A percentile compares a stretch with the other conserved stretches of the same genome.
Conservation (phyloP, 2,888 invertebrate genomes). For the Auanema sp. region DNA sequence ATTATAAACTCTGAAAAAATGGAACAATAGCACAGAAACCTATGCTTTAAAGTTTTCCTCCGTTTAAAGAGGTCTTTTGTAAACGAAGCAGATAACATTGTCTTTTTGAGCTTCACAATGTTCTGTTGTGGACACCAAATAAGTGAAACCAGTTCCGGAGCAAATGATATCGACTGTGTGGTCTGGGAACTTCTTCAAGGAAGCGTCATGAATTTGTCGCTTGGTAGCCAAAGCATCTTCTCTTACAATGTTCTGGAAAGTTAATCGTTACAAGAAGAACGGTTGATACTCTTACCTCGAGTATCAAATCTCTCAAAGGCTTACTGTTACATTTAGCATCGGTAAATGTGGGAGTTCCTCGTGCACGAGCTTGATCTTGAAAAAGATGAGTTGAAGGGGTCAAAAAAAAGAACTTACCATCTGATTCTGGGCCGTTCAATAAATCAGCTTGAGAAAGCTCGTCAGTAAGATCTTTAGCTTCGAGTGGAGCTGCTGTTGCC, state of each 20-base stretch:
- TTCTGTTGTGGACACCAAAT: conserved; percentile 44
- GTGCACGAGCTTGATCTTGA: conserved; percentile 26
- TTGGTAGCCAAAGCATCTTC: conserved; percentile 44
- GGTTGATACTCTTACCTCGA: conserved; percentile 18
- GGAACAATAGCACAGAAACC: too few species aligned
- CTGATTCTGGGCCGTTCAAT: not conserved
- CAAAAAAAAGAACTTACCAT: not conserved
- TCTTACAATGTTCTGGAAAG: conserved; percentile 35
- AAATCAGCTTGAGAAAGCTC: conserved; percentile 23
- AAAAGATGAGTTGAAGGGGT: too few species aligned
- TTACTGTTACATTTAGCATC: conserved; percentile 48
- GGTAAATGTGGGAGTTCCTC: conserved; percentile 35
- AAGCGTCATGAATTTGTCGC: conserved; percentile 40
- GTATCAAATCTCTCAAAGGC: conserved; percentile 30
- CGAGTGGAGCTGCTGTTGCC: conserved; percentile 34
- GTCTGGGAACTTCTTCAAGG: conserved; percentile 33
- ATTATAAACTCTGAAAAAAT: too few species aligned
- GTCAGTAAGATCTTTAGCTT: conserved; percentile 28
- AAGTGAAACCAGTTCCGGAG: conserved; percentile 46
- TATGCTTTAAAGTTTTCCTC: too few species aligned
- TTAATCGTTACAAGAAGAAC: not conserved
- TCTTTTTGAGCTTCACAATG: conserved; percentile 50
- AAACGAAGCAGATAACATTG: conserved; percentile 46
- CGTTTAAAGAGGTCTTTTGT: conserved; percentile 36
- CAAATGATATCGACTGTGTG: conserved; percentile 43